A percentile compares a stretch with the other conserved stretches of the same genome.
phyloP scores from a whole-genome alignment of 2,113 vertebrate genomes.

The Grammomys dolichurus region DNA sequence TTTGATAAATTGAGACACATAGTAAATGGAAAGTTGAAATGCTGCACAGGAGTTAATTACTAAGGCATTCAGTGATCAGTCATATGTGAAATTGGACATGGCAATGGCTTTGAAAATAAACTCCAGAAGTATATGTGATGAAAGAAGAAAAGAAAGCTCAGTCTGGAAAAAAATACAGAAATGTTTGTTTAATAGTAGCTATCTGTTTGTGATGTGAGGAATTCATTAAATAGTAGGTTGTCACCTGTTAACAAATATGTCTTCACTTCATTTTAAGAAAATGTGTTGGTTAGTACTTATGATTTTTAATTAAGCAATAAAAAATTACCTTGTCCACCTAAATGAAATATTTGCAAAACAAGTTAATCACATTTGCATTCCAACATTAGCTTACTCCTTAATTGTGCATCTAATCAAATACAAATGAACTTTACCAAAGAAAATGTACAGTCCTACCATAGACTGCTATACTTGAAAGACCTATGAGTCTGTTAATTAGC shows the following conservation, averaged over 20 bases:
- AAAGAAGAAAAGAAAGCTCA: slow-evolving; percentile 35
- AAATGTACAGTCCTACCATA: not conserved
- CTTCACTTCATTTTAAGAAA: slow-evolving; percentile 44
- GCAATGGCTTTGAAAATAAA: slow-evolving; percentile 36
- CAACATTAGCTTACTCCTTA: slow-evolving; percentile 41
- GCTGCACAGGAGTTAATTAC: slow-evolving; percentile 15
- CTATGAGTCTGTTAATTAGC: not conserved
- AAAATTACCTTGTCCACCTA: slow-evolving; percentile 68
- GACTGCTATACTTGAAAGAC: not conserved
- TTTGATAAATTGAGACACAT: not conserved
- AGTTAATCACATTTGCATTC: slow-evolving; percentile 70
- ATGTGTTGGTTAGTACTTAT: not conserved
- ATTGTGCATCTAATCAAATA: slow-evolving; percentile 68
- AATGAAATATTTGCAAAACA: slow-evolving; percentile 74
- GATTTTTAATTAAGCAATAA: slow-evolving; percentile 57
- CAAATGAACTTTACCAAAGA: slow-evolving; percentile 2
- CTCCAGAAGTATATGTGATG: not conserved
- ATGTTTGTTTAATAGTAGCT: not conserved
- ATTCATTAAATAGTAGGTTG: not conserved
- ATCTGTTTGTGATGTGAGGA: not conserved
- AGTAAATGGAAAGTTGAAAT: not conserved
- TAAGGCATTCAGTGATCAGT: slow-evolving; percentile 45
- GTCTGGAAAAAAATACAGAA: not conserved
- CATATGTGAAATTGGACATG: slow-evolving; percentile 50
- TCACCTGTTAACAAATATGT: not conserved